A percentile compares a stretch with the other conserved stretches of the same genome.
phyloP scores from a whole-genome alignment of 2,888 invertebrate species.

The Cerastis rubricosa region DNA sequence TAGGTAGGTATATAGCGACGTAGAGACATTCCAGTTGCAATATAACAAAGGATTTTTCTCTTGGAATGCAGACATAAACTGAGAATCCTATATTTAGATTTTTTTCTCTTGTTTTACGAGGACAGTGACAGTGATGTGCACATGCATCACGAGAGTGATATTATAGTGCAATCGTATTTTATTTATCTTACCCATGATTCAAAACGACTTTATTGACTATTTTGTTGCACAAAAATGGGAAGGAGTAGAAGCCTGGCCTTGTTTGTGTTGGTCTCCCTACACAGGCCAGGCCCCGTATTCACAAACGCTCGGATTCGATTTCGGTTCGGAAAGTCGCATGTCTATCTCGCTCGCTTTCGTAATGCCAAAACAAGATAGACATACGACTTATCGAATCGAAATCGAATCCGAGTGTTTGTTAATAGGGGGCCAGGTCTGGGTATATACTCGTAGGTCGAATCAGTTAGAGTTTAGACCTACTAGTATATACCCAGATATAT shows the following conservation, averaged over 20 bases:
- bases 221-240: neutral
- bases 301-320: too few relatives aligned
- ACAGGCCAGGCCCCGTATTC: neutral
- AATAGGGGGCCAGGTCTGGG: too few relatives aligned
- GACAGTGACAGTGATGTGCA: conserved; percentile 38
- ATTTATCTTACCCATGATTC: neutral
- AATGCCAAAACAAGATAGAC: too few relatives aligned
- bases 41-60: conserved; percentile 51
- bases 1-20: neutral
- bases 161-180: neutral
- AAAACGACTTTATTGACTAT: conserved; percentile 9
- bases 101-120: conserved; percentile 53
- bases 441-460: too few relatives aligned
- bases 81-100: conserved; percentile 44
- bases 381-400: too few relatives aligned
- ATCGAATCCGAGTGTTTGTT: too few relatives aligned
- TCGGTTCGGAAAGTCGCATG: too few relatives aligned
- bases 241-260: neutral
- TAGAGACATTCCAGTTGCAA: conserved; percentile 5
- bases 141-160: conserved; percentile 25
- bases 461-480: too few relatives aligned
- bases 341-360: too few relatives aligned
- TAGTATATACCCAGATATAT: too few relatives aligned
- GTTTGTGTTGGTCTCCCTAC: neutral
- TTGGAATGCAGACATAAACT: conserved; percentile 47